Conservation (phyloP, 2,113 vertebrate species). For the Odobenus rosmarus region DNA sequence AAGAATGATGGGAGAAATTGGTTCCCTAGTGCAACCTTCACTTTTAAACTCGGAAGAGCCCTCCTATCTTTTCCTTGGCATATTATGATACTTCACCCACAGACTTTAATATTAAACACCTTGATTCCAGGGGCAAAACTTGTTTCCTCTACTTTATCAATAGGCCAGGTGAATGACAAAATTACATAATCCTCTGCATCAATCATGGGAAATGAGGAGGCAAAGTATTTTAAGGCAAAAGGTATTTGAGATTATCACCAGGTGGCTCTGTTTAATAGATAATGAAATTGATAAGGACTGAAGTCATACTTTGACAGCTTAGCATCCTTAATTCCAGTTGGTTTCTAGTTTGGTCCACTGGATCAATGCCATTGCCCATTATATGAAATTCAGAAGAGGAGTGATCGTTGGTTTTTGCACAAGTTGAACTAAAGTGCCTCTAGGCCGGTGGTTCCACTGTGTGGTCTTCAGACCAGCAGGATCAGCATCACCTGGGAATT, state of each 20-base stretch:
- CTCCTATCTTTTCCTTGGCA: not conserved
- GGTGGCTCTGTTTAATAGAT: not conserved
- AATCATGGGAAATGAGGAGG: not conserved
- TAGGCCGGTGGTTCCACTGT: not conserved
- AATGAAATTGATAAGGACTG: not conserved
- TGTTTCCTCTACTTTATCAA: not conserved
- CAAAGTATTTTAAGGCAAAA: constrained; percentile 37
- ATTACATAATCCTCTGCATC: not conserved
- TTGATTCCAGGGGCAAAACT: not conserved
- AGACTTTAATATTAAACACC: not conserved
- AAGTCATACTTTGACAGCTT: not conserved
- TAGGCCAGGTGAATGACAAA: not conserved
- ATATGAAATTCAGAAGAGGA: constrained; percentile 45
- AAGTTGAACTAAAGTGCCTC: not conserved
- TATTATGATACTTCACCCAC: not conserved
- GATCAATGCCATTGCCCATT: not conserved
- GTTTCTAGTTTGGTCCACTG: not conserved
- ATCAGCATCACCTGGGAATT: not conserved
- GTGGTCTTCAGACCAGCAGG: not conserved
- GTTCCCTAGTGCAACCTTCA: not conserved
- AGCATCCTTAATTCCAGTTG: not conserved
- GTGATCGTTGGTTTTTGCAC: not conserved
- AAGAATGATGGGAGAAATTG: not conserved
- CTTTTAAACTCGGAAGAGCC: constrained; percentile 11
- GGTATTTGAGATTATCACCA: not conserved